Evolutionary conservation across 2,113 vertebrate genomes (phyloP).

Genomic region (Progne subis): DNA sequence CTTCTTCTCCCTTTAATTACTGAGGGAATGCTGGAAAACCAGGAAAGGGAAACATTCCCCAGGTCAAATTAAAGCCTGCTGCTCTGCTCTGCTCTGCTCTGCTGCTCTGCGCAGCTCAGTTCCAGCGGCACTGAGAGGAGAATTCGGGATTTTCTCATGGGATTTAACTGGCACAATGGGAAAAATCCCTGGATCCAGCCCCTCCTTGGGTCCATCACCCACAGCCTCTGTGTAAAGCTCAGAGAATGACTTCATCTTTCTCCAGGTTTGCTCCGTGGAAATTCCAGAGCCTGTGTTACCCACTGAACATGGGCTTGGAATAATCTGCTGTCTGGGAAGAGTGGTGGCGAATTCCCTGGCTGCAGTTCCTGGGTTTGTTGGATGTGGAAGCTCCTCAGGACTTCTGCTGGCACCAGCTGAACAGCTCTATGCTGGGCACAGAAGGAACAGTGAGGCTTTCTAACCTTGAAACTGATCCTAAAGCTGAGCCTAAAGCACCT

Average conservation of each 20-base stretch:
- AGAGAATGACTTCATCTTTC: fast-evolving
- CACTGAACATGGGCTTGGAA: fast-evolving
- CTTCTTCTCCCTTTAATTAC: no score
- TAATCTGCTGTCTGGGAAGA: neutral
- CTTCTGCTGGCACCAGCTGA: neutral
- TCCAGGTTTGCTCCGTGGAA: fast-evolving
- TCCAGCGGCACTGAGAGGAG: neutral
- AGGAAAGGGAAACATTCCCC: neutral
- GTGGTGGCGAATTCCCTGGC: neutral
- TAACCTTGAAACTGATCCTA: neutral
- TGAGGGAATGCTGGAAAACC: neutral
- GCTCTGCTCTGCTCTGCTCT: no score
- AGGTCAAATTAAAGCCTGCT: fast-evolving
- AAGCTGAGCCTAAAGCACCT: neutral
- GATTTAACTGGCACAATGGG: fast-evolving
- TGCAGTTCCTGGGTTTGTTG: fast-evolving
- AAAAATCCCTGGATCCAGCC: neutral
- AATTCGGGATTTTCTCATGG: fast-evolving
- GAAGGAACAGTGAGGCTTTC: neutral
- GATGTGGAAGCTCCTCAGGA: neutral
- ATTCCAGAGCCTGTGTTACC: neutral
- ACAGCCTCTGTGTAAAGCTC: fast-evolving
- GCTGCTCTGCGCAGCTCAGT: no score
- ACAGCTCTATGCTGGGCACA: fast-evolving
- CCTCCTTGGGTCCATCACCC: fast-evolving